Base-by-base conservation (phyloP, 2,888 invertebrate species). In the Acleris holmiana region DNA sequence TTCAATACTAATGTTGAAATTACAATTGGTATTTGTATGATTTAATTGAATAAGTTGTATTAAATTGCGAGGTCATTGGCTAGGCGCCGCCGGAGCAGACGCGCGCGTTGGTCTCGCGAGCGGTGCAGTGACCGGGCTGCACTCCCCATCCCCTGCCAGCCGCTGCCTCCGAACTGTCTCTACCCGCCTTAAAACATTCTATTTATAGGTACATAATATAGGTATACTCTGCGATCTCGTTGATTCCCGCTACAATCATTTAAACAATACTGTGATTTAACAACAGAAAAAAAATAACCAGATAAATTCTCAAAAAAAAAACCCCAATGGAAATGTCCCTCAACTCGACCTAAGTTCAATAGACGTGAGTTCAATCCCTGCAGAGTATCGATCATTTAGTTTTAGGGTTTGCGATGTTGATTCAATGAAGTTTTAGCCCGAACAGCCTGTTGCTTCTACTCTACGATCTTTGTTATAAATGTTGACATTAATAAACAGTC, bases 71-170 rank as follows among this genome's bases (percentile, higher is more conserved):
- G 65, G 59, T 65, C 50, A 35, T 85, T 83, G 81, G 79, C 82
- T 77, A 78, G 84, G 85, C 80, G 83, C 85, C 85, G 83, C 29
- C 29, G 29, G 89, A 89, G 89, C 85, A 87, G 79, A 85, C 71
- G 78, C 74, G 76, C 77, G 73, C 77, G 71, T 71, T 74, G 80
- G 74, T 54, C 41, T 41, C 44, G 48, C 18, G 89, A 35, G 29
- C 88, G 93, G 94, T 44, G 93, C 94, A 93, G 94, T 94, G 94
- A 94, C 94, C 94, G 89, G 93, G 85, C 86, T 89, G 90, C 93
- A 93, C 92, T 90, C 88, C 81, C 77, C 76, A 70, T 73, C 76
- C 78, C 79, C 74, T 74, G 75, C 71, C 76, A 73, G 71, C 73
- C 76, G 68, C 67, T 61, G 62, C 53, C 56, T 54, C 68, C 64